Evolutionary conservation across 2,888 invertebrate genomes (phyloP).

Genomic region (Hirtodrosophila histrioides): DNA sequence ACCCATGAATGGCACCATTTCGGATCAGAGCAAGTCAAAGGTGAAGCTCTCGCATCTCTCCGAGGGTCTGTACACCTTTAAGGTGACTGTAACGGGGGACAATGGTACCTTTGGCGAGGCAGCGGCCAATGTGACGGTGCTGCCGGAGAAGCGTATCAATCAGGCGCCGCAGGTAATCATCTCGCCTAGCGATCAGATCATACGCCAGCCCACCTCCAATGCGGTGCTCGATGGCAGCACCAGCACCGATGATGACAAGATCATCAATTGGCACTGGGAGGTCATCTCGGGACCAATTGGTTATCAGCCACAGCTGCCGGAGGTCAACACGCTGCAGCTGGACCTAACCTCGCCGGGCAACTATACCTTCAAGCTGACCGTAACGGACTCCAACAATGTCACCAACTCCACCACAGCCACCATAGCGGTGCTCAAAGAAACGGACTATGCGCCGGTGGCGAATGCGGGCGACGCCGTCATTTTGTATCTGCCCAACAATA

Average conservation of each 20-base stretch:
- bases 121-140: conserved; percentile 94
- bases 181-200: conserved; percentile 92
- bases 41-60: conserved; percentile 93
- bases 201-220: conserved; percentile 94
- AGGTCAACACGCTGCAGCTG: conserved; percentile 92
- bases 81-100: conserved; percentile 91
- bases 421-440: conserved; percentile 94
- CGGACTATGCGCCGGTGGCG: conserved; percentile 97
- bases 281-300: conserved; percentile 94
- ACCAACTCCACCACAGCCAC: conserved; percentile 94
- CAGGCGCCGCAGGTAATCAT: conserved; percentile 93
- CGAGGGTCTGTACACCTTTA: conserved; percentile 94
- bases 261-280: conserved; percentile 96
- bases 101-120: conserved; percentile 91
- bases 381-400: conserved; percentile 95
- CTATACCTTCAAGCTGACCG: conserved; percentile 95
- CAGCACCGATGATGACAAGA: conserved; percentile 92
- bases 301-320: conserved; percentile 91
- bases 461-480: conserved; percentile 96
- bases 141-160: conserved; percentile 93
- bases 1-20: conserved; percentile 90
- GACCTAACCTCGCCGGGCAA: conserved; percentile 94
- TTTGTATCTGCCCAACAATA: conserved; percentile 94
- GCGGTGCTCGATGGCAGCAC: conserved; percentile 95
- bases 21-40: conserved; percentile 92